These are phyloP conservation scores for Lutraria lutraria DNA, from an alignment of 2,888 invertebrate species.

Conservation along the genomic window DNA sequence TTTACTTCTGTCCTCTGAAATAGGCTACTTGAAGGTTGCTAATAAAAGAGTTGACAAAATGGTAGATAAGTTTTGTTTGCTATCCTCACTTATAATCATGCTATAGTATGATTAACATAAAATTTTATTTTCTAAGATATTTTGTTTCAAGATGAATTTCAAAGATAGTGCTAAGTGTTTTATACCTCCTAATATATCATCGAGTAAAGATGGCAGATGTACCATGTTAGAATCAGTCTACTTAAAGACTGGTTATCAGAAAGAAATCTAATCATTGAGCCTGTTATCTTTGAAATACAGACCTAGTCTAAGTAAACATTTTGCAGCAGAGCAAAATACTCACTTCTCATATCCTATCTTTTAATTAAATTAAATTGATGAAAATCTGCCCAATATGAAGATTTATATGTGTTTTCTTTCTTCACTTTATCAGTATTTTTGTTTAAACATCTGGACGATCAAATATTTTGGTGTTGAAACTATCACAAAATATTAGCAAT, in stretches of 20 bases:
- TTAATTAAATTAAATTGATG: constrained; percentile 52
- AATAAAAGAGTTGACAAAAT: constrained; percentile 40
- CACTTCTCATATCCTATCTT: constrained; percentile 35
- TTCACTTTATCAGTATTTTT: constrained; percentile 36
- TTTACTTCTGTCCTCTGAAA: background rate
- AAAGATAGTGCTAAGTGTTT: constrained; percentile 49
- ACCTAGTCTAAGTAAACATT: constrained; percentile 47
- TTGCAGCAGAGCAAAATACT: constrained; percentile 37
- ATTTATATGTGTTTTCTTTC: constrained; percentile 44
- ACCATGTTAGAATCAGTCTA: constrained; percentile 38
- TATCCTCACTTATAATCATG: constrained; percentile 29
- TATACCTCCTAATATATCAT: constrained; percentile 15
- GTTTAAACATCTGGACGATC: constrained; percentile 24
- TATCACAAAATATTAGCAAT: background rate
- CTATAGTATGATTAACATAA: background rate
- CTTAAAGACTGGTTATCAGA: constrained; percentile 47
- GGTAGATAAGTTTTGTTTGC: constrained; percentile 48
- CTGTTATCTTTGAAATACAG: constrained; percentile 52
- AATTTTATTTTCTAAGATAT: constrained; percentile 9
- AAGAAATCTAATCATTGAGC: constrained; percentile 45
- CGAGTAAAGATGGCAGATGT: constrained; percentile 39
- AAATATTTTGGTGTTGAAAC: constrained; percentile 27
- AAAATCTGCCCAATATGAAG: constrained; percentile 51
- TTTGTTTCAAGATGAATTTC: constrained; percentile 35
- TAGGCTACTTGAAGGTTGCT: background rate